Conservation (phyloP, 53 echinoderm and acorn worm genomes). For the Luidia sarsii region DNA sequence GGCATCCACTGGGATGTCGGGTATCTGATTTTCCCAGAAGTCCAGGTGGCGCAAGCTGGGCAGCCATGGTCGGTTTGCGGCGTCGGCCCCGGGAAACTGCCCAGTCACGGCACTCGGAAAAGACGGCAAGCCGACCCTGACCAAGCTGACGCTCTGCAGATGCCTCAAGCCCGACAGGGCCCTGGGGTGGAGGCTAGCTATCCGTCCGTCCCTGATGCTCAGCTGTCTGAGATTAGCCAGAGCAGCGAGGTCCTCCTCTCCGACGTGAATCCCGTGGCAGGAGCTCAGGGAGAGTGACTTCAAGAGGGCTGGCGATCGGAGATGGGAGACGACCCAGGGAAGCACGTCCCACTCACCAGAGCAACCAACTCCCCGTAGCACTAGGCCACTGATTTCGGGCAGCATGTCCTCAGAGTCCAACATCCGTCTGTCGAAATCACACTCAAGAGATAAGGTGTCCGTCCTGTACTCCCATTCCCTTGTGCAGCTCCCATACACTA, state of each 20-base stretch:
- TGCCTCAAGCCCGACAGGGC: conserved; percentile 4
- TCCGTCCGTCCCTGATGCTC: background rate
- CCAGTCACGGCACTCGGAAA: conserved; percentile 28
- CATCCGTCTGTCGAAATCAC: background rate
- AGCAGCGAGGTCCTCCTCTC: conserved; percentile 5
- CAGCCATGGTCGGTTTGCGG: background rate
- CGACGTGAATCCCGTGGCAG: conserved; percentile 7
- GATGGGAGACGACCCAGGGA: conserved; percentile 1
- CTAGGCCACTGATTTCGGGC: background rate
- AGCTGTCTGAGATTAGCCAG: conserved; percentile 20
- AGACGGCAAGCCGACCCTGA: background rate
- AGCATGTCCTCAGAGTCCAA: background rate
- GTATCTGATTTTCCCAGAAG: conserved; percentile 29
- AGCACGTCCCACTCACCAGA: background rate
- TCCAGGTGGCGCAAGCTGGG: conserved; percentile 24
- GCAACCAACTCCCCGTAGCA: conserved; percentile 6
- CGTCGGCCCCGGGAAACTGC: conserved; percentile 31
- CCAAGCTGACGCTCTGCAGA: conserved; percentile 4
- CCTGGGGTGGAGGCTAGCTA: background rate
- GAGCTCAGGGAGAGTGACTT: background rate
- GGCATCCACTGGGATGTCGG: conserved; percentile 9
- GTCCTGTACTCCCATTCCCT: no score
- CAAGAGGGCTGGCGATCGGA: conserved; percentile 1
- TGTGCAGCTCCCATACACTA: no score
- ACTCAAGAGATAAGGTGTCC: background rate